Conservation (phyloP, 2,113 vertebrate species). For the Oreochromis aureus region DNA sequence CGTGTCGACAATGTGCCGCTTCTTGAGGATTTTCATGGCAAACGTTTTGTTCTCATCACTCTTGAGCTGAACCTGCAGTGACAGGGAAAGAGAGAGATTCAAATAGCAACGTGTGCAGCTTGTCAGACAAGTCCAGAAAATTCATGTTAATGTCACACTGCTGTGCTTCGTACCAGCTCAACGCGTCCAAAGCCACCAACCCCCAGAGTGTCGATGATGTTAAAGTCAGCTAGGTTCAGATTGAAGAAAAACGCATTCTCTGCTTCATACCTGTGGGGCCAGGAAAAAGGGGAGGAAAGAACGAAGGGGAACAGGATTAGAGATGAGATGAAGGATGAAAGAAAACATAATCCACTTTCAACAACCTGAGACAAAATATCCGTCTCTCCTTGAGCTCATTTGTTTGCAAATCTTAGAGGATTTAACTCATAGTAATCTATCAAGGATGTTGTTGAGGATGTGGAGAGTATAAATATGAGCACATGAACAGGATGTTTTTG, state of each 20-base stretch:
- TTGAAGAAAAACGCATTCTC: slow-evolving; percentile 78
- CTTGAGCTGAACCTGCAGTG: slow-evolving; percentile 89
- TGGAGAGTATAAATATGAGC: slow-evolving; percentile 10
- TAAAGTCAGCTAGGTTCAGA: slow-evolving; percentile 76
- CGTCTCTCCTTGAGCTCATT: slow-evolving; percentile 28
- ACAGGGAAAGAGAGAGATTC: not conserved
- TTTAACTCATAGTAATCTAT: slow-evolving; percentile 35
- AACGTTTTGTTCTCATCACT: slow-evolving; percentile 95
- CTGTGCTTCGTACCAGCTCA: slow-evolving; percentile 67
- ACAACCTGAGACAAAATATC: slow-evolving; percentile 46
- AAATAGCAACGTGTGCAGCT: not conserved
- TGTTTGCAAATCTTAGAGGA: slow-evolving; percentile 56
- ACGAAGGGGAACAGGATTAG: slow-evolving; percentile 46
- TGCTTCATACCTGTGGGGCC: slow-evolving; percentile 84
- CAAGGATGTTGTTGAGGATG: slow-evolving; percentile 49
- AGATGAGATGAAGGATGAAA: slow-evolving; percentile 40
- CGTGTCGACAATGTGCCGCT: slow-evolving; percentile 95
- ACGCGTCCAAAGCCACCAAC: slow-evolving; percentile 87
- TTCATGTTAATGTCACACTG: not conserved
- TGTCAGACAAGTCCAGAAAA: not conserved
- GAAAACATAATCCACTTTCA: slow-evolving; percentile 55
- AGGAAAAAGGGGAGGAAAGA: not conserved
- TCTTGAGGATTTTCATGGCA: slow-evolving; percentile 99
- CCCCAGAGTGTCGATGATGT: slow-evolving; percentile 87
- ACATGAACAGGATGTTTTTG: slow-evolving; percentile 33